A percentile compares a stretch with the other conserved stretches of the same genome.
Conservation (phyloP, 1,140 invertebrate genomes). For the Ridgeia piscesae region DNA sequence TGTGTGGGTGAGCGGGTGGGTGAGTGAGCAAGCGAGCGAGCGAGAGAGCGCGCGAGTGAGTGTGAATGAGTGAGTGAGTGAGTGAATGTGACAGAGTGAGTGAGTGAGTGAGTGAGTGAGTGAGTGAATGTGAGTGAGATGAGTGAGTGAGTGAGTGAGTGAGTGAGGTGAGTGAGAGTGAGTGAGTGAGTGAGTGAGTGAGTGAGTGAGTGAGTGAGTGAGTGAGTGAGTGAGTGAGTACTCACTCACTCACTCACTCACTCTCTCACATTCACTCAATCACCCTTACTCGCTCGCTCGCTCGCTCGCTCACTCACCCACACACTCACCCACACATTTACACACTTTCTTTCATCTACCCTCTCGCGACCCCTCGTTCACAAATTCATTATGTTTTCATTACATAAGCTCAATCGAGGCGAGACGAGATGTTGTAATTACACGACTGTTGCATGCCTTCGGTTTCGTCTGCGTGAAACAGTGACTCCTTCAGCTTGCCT, state of each 20-base stretch:
- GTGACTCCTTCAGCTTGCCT: too few species aligned
- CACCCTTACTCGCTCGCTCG: too few species aligned
- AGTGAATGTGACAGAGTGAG: too few species aligned
- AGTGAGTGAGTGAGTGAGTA: neutral
- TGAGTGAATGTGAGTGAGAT: neutral
- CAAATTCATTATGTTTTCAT: too few species aligned
- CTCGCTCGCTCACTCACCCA: too few species aligned
- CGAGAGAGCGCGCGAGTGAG: neutral
- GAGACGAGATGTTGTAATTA: too few species aligned
- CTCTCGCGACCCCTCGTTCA: too few species aligned
- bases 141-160: neutral
- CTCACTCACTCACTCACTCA: neutral
- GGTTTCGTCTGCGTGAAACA: too few species aligned
- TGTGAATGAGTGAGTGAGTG: neutral
- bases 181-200: constrained; percentile 1
- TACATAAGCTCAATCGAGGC: too few species aligned
- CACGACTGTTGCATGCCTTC: too few species aligned
- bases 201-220: neutral
- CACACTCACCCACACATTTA: neutral
- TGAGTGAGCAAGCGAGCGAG: neutral
- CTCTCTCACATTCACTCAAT: too few species aligned
- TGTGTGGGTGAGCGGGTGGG: neutral
- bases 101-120: neutral
- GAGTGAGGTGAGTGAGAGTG: constrained; percentile 1
- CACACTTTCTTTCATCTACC: too few species aligned